phyloP scores from a whole-genome alignment of 2,888 invertebrate genomes.

The Scaptomyza cyrtandrae region DNA sequence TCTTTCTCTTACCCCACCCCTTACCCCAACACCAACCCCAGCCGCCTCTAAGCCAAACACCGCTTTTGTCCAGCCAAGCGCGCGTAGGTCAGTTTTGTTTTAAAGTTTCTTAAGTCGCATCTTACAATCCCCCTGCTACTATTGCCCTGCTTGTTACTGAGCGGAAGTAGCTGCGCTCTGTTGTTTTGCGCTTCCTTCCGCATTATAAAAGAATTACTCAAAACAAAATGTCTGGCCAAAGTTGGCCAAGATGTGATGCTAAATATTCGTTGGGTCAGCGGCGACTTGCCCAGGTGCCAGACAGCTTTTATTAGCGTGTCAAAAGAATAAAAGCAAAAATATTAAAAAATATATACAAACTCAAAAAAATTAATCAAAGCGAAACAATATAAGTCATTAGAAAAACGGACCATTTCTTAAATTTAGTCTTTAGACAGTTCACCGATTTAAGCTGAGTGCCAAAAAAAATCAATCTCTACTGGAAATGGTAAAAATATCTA shows the following conservation, averaged over 20 bases:
- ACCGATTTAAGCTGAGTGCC: not conserved
- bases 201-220: slow-evolving; percentile 79
- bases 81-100: slow-evolving; percentile 72
- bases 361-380: slow-evolving; percentile 2
- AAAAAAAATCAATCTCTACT: not conserved
- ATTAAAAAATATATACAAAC: not conserved
- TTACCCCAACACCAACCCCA: not conserved
- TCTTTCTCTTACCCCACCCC: slow-evolving; percentile 45
- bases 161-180: slow-evolving; percentile 66
- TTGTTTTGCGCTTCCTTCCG: slow-evolving; percentile 76
- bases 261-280: slow-evolving; percentile 43
- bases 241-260: slow-evolving; percentile 48
- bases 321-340: not conserved
- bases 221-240: slow-evolving; percentile 73
- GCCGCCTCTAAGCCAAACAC: slow-evolving; percentile 20
- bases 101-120: slow-evolving; percentile 64
- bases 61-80: slow-evolving; percentile 30
- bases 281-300: slow-evolving; percentile 42
- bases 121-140: slow-evolving; percentile 17
- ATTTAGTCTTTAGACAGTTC: slow-evolving; percentile 15
- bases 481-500: not conserved
- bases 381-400: not conserved
- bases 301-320: slow-evolving; percentile 36
- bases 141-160: not conserved
- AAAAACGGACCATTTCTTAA: slow-evolving; percentile 10